A percentile compares a stretch with the other conserved stretches of the same genome.
Conservation (phyloP, 2,113 vertebrate genomes). For the Pluvialis apricaria region DNA sequence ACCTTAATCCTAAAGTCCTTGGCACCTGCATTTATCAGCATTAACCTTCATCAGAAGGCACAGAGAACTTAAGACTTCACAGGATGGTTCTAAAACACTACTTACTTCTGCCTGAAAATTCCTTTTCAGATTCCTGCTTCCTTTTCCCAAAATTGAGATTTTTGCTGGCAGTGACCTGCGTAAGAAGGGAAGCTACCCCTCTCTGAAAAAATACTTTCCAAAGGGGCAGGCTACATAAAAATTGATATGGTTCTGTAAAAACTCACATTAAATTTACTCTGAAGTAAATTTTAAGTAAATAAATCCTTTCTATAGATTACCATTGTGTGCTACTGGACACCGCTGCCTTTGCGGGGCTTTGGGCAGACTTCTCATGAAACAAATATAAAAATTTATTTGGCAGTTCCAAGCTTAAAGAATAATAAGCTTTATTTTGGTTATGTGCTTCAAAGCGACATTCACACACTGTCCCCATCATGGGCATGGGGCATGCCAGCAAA, state of each 20-base stretch:
- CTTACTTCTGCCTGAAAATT: neutral
- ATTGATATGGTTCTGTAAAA: neutral
- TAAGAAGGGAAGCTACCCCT: neutral
- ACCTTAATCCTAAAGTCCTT: neutral
- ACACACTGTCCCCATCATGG: neutral
- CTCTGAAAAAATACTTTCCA: neutral
- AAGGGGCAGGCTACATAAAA: neutral
- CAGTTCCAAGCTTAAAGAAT: slow-evolving; percentile 1
- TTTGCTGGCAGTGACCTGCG: neutral
- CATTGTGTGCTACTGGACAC: neutral
- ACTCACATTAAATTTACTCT: neutral
- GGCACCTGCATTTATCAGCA: neutral
- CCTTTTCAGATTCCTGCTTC: neutral
- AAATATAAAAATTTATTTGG: neutral
- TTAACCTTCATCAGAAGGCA: neutral
- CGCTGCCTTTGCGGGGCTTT: neutral
- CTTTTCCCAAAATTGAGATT: neutral
- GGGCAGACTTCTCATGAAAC: neutral
- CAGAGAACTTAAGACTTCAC: neutral
- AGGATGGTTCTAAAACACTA: neutral
- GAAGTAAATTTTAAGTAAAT: neutral
- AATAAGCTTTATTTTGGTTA: neutral
- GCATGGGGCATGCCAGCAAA: neutral
- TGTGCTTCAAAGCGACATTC: neutral
- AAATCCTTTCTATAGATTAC: neutral